phyloP scores from a whole-genome alignment of 2,797 vertebrate species.

The Crenuchus spilurus region DNA sequence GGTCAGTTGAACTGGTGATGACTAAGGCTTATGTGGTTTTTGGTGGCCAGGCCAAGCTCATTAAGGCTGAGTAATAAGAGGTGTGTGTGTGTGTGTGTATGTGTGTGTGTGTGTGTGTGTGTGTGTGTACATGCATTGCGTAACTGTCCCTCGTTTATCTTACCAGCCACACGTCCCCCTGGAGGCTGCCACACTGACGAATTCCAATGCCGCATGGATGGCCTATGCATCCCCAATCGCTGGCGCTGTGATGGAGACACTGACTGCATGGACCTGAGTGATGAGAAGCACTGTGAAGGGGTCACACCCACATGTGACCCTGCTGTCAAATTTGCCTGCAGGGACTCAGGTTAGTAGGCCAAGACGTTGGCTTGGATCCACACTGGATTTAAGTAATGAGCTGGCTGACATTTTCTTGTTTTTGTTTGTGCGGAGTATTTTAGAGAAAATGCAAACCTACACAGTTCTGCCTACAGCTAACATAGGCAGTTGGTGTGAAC shows the following conservation, averaged over 20 bases:
- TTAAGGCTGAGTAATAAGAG: neutral
- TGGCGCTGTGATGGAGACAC: conserved; percentile 96
- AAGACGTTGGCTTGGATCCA: neutral
- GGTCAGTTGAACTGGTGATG: neutral
- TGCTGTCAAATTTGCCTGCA: conserved; percentile 93
- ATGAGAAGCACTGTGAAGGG: conserved; percentile 94
- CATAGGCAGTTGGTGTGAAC: no score
- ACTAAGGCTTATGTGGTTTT: neutral
- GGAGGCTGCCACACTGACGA: conserved; percentile 94
- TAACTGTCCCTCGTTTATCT: conserved; percentile 12
- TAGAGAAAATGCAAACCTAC: no score
- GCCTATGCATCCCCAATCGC: conserved; percentile 93
- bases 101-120: conserved; percentile 14
- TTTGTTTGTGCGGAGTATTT: no score
- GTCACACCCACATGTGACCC: conserved; percentile 92
- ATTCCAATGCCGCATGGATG: conserved; percentile 94
- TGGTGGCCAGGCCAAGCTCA: neutral
- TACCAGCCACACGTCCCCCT: conserved; percentile 89
- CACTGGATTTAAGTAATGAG: neutral
- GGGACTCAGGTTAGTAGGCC: conserved; percentile 85
- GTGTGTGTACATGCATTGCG: neutral
- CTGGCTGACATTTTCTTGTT: no score
- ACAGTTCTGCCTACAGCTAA: no score
- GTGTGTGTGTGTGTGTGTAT: neutral
- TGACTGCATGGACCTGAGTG: conserved; percentile 96